Conservation (phyloP, 2,797 vertebrate species). For the Eulemur mongoz region DNA sequence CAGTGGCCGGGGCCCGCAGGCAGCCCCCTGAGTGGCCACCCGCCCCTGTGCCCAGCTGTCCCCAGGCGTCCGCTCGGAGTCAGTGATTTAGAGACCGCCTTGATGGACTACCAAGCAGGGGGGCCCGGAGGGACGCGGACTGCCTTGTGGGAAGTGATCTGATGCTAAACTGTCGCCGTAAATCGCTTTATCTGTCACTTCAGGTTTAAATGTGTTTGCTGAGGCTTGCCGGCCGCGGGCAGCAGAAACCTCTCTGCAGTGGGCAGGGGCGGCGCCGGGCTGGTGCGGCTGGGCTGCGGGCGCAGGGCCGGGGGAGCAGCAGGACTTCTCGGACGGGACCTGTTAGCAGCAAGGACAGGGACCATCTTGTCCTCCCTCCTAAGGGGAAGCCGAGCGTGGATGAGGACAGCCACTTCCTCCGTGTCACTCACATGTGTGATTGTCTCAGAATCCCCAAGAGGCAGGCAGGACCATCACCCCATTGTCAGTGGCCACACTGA, state of each 20-base stretch:
- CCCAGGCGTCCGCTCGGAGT: not conserved
- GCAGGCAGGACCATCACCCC: not conserved
- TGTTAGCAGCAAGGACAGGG: not conserved
- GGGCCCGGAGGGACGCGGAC: constrained; percentile 13
- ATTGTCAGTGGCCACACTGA: not conserved
- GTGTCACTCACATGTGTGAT: not conserved
- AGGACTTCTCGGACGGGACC: not conserved
- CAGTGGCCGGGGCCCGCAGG: not conserved
- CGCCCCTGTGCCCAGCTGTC: constrained; percentile 5
- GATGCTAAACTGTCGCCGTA: constrained; percentile 76
- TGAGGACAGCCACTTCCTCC: not conserved
- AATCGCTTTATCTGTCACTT: constrained; percentile 81
- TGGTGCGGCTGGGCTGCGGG: too few species aligned
- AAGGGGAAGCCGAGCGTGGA: not conserved
- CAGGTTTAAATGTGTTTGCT: constrained; percentile 70
- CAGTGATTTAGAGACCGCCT: constrained; percentile 79
- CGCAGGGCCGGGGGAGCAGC: not conserved
- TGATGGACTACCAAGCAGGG: constrained; percentile 66
- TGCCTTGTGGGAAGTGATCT: constrained; percentile 79
- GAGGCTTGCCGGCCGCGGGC: constrained; percentile 41
- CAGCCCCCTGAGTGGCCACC: constrained; percentile 72
- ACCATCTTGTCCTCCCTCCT: not conserved
- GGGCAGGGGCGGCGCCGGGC: not conserved
- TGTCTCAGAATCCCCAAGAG: not conserved
- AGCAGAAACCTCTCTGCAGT: not conserved